These are phyloP conservation scores for Lynx canadensis DNA, from an alignment of 2,113 vertebrate species.

Conservation along the genomic window DNA sequence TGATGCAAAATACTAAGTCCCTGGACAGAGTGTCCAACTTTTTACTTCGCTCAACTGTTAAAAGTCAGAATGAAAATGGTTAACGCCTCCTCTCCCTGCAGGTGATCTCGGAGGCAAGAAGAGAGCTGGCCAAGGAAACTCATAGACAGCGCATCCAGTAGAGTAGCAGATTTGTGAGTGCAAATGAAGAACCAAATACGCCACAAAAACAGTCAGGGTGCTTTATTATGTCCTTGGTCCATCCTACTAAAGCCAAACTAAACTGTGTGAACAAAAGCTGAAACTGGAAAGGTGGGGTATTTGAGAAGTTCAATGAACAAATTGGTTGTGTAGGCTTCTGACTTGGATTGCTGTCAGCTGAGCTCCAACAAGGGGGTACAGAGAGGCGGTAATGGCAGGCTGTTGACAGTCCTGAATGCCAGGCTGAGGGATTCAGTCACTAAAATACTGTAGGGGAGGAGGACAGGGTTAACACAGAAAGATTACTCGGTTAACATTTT, in stretches of 20 bases:
- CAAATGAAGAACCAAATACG: background rate
- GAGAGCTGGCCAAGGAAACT: background rate
- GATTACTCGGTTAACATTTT: background rate
- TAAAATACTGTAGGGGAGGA: background rate
- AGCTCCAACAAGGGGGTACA: background rate
- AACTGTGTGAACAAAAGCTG: background rate
- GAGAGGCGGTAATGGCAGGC: background rate
- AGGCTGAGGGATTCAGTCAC: background rate
- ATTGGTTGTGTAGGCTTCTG: background rate
- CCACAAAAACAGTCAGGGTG: background rate
- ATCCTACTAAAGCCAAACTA: background rate
- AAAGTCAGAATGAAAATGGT: background rate
- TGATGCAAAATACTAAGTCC: slow-evolving; percentile 50
- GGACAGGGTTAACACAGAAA: background rate
- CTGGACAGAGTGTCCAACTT: background rate
- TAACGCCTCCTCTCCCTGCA: background rate
- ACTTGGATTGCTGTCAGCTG: background rate
- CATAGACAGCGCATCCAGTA: background rate
- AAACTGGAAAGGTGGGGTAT: background rate
- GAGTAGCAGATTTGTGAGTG: background rate
- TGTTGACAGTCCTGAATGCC: background rate
- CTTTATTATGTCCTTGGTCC: background rate
- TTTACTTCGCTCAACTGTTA: background rate
- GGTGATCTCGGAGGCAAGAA: background rate
- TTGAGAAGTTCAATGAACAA: background rate